Base-by-base conservation (phyloP, 2,888 invertebrate species). In the Diachrysia chrysitis region DNA sequence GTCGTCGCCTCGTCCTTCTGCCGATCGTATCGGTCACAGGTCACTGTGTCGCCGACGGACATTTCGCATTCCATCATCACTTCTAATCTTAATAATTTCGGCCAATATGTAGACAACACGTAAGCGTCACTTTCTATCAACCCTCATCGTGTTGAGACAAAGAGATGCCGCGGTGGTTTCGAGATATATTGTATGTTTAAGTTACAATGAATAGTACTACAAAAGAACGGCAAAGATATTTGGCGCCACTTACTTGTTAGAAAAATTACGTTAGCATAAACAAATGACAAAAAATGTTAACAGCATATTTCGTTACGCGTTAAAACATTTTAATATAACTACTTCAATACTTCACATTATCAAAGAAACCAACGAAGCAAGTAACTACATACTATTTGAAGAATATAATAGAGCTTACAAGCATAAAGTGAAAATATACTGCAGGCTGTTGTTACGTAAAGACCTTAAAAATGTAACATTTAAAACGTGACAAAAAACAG, bases 1-100 rank as follows among this genome's bases (percentile, higher is more conserved):
- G 72, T 61, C 83, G 86, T 61, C 83, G 86, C 79, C 82, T 82
- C 81, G 86, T 86, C 87, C 86, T 87, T 84, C 86, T 87, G 68
- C 79, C 79, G 90, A 91, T 91, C 85, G 78, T 81, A 87, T 87
- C 87, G 81, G 54, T 63, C 72, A 56, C 79, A 82, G 91, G 92
- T 92, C 91, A 92, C 89, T 90, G 84, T 92, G 92, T 88, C 87
- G 84, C 81, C 78, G 66, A 73, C 90, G 90, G 89, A 89, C 90
- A 88, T 87, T 89, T 90, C 82, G 85, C 87, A 84, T 85, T 83
- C 84, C 82, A 81, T 77, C 84, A 76, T 83, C 85, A 84, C 79
- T 82, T 75, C 85, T 87, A 83, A 87, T 87, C 87, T 83, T 78
- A 64, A 73, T 82, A 86, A 84, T 84, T 87, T 83, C 79, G 79